These are phyloP conservation scores for Heterodera schachtii DNA, from an alignment of 1,140 invertebrate species.

Conservation along the genomic window DNA sequence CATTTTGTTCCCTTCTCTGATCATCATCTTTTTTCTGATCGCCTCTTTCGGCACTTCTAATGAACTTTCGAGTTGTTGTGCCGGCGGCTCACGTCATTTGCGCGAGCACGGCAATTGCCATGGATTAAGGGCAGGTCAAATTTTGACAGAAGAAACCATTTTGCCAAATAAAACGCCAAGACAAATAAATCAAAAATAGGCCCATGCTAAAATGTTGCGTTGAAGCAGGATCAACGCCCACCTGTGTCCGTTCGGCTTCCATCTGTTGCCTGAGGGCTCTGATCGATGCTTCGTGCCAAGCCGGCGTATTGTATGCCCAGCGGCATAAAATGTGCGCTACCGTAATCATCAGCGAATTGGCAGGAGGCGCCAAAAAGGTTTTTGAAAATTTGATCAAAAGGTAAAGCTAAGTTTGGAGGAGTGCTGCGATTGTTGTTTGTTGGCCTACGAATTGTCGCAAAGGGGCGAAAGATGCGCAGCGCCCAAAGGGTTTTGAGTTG, in stretches of 20 bases:
- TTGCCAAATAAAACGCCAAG: not conserved
- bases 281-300: slow-evolving; percentile 42
- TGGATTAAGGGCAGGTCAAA: slow-evolving; percentile 20
- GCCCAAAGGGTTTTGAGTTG: slow-evolving; percentile 47
- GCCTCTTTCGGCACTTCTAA: not conserved
- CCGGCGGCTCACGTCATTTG: slow-evolving; percentile 57
- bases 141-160: not conserved
- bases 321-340: slow-evolving; percentile 1
- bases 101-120: slow-evolving; percentile 35
- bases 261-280: slow-evolving; percentile 61
- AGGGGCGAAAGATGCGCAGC: slow-evolving; percentile 54
- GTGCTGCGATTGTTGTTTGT: slow-evolving; percentile 64
- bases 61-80: slow-evolving; percentile 59
- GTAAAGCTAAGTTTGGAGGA: slow-evolving; percentile 42
- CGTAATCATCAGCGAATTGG: slow-evolving; percentile 17
- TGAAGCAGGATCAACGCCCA: slow-evolving; percentile 50
- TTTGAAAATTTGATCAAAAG: not conserved
- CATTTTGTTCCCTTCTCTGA: not conserved
- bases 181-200: not conserved
- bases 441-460: slow-evolving; percentile 57
- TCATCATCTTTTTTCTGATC: not conserved
- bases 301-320: slow-evolving; percentile 3
- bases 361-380: slow-evolving; percentile 14
- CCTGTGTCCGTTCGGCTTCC: slow-evolving; percentile 56
- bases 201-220: not conserved